A percentile compares a stretch with the other conserved stretches of the same genome.
phyloP scores from a whole-genome alignment of 2,888 invertebrate species.

The Meiosimyza decipiens region DNA sequence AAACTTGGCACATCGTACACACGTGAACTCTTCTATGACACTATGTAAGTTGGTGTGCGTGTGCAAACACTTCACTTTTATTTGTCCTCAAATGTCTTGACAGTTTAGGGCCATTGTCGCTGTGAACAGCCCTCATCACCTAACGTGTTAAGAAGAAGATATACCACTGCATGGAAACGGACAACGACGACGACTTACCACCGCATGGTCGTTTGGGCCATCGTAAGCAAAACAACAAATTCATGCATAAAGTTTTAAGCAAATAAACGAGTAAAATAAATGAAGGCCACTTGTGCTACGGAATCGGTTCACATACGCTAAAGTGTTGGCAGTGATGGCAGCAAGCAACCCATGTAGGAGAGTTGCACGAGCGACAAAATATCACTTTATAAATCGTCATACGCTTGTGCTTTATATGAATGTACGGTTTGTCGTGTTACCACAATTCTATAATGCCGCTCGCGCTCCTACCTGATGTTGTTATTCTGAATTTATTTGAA shows the following conservation, averaged over 20 bases:
- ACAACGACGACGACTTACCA: too few relatives aligned
- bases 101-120: slow-evolving; percentile 47
- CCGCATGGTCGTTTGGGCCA: too few relatives aligned
- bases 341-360: too few relatives aligned
- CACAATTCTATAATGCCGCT: neutral
- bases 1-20: neutral
- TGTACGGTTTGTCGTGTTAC: too few relatives aligned
- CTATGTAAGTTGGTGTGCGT: slow-evolving; percentile 13
- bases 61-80: slow-evolving; percentile 28
- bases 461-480: slow-evolving; percentile 3
- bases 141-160: too few relatives aligned
- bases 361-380: too few relatives aligned
- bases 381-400: too few relatives aligned
- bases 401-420: too few relatives aligned
- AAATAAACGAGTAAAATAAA: slow-evolving; percentile 2
- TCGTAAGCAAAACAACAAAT: too few relatives aligned
- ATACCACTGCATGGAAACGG: too few relatives aligned
- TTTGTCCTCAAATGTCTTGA: slow-evolving; percentile 47
- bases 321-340: slow-evolving; percentile 7
- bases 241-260: neutral
- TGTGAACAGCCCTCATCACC: slow-evolving; percentile 22
- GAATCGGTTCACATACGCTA: slow-evolving; percentile 26
- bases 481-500: slow-evolving; percentile 5
- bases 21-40: neutral
- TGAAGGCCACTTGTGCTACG: slow-evolving; percentile 27